A percentile compares a stretch with the other conserved stretches of the same genome.
Conservation (phyloP, 2,888 invertebrate species). For the Colletes collaris region DNA sequence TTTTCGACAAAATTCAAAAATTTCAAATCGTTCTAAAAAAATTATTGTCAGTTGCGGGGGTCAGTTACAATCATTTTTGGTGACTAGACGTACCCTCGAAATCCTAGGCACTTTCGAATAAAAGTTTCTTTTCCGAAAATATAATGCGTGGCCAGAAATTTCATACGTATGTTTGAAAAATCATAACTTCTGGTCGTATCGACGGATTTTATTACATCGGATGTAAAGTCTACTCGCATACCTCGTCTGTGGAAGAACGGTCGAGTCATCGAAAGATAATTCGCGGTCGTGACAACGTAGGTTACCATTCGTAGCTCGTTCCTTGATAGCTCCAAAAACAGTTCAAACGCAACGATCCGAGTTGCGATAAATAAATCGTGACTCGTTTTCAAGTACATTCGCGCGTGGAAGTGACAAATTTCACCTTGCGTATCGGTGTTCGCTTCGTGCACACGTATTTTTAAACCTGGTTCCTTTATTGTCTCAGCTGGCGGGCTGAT, state of each 20-base stretch:
- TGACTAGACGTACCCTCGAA: too few relatives aligned
- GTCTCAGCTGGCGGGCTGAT: too few relatives aligned
- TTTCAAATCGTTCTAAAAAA: too few relatives aligned
- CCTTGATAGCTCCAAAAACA: constrained; percentile 47
- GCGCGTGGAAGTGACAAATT: background rate
- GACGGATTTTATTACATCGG: constrained; percentile 10
- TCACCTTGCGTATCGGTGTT: background rate
- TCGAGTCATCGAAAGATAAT: constrained; percentile 49
- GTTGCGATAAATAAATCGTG: background rate
- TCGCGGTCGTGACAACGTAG: constrained; percentile 68
- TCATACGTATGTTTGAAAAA: too few relatives aligned
- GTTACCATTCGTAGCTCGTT: constrained; percentile 64
- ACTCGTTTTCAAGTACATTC: background rate
- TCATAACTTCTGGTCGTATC: too few relatives aligned
- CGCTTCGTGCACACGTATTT: background rate
- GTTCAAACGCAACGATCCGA: background rate
- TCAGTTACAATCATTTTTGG: too few relatives aligned
- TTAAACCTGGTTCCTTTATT: too few relatives aligned
- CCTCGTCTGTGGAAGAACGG: constrained; percentile 53
- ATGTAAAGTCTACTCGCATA: constrained; percentile 64
- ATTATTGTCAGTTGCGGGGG: too few relatives aligned
- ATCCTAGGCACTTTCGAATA: too few relatives aligned
- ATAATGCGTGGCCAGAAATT: too few relatives aligned
- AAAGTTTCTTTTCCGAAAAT: too few relatives aligned
- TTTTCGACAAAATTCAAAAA: too few relatives aligned